A percentile compares a stretch with the other conserved stretches of the same genome.
phyloP scores from a whole-genome alignment of 2,797 vertebrate species.

The Sebastes oblongus region DNA sequence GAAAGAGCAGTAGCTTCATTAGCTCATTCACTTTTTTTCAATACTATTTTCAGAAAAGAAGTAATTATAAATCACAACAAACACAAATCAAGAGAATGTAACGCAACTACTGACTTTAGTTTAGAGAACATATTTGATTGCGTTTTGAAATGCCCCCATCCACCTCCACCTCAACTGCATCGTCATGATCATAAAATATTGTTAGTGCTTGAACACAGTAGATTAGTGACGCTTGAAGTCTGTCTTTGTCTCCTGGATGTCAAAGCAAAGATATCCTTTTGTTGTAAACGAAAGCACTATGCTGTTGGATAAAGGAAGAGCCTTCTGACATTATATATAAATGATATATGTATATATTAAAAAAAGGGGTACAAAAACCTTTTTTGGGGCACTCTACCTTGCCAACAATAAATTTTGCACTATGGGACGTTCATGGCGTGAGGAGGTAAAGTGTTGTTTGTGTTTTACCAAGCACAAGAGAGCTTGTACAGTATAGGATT shows the following conservation, averaged over 20 bases:
- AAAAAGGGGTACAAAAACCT: slow-evolving; percentile 82
- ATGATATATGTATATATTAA: slow-evolving; percentile 86
- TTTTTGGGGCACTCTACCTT: slow-evolving; percentile 87
- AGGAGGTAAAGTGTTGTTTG: slow-evolving; percentile 82
- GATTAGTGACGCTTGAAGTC: slow-evolving; percentile 79
- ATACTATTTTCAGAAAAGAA: slow-evolving; percentile 34
- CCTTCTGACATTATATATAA: slow-evolving; percentile 88
- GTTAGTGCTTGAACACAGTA: slow-evolving; percentile 83
- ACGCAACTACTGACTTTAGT: slow-evolving; percentile 58
- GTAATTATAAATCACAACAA: slow-evolving; percentile 39
- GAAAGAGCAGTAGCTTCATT: slow-evolving; percentile 4
- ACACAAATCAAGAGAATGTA: slow-evolving; percentile 54
- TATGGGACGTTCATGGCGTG: slow-evolving; percentile 86
- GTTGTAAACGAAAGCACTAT: slow-evolving; percentile 91
- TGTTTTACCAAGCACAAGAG: slow-evolving; percentile 84
- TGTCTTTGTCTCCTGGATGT: slow-evolving; percentile 85
- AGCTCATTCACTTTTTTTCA: slow-evolving; percentile 18
- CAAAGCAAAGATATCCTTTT: slow-evolving; percentile 85
- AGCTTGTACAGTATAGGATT: slow-evolving; percentile 83
- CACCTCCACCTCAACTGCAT: slow-evolving; percentile 45
- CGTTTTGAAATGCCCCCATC: slow-evolving; percentile 65
- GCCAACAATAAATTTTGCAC: slow-evolving; percentile 93
- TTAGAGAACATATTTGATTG: slow-evolving; percentile 58
- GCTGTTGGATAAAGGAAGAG: slow-evolving; percentile 89
- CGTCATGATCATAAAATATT: slow-evolving; percentile 66